These are phyloP conservation scores for Hemichromis elongatus DNA, from an alignment of 2,113 vertebrate genomes.

Conservation along the genomic window DNA sequence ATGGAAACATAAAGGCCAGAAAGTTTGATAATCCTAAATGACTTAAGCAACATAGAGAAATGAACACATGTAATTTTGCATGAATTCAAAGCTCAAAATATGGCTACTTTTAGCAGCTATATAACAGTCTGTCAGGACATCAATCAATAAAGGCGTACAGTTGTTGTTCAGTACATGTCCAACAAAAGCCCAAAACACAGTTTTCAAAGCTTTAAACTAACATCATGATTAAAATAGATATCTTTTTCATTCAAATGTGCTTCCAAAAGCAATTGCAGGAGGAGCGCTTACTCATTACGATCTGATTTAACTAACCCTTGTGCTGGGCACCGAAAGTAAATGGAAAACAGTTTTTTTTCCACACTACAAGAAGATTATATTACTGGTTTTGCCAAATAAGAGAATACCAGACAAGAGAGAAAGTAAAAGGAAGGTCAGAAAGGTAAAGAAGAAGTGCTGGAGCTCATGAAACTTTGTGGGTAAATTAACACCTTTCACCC, in stretches of 20 bases:
- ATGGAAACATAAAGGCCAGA: background rate
- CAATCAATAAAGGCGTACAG: background rate
- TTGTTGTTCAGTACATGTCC: background rate
- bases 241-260: background rate
- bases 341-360: background rate
- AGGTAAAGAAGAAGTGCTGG: background rate
- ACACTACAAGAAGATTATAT: background rate
- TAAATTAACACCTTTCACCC: background rate
- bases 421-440: conserved; percentile 11
- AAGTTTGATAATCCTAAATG: background rate
- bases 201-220: background rate
- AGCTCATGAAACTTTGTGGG: background rate
- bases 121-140: background rate
- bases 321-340: background rate
- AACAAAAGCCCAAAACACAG: background rate
- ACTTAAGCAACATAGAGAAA: background rate
- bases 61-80: background rate
- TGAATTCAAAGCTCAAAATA: background rate
- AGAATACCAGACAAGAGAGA: background rate
- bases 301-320: background rate
- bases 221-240: background rate
- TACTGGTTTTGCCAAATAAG: background rate
- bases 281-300: background rate
- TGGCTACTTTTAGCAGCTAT: background rate
- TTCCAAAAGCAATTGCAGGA: conserved; percentile 1